These are phyloP conservation scores for Phrynocephalus vlangalii DNA, from an alignment of 2,797 vertebrate species.

Conservation along the genomic window DNA sequence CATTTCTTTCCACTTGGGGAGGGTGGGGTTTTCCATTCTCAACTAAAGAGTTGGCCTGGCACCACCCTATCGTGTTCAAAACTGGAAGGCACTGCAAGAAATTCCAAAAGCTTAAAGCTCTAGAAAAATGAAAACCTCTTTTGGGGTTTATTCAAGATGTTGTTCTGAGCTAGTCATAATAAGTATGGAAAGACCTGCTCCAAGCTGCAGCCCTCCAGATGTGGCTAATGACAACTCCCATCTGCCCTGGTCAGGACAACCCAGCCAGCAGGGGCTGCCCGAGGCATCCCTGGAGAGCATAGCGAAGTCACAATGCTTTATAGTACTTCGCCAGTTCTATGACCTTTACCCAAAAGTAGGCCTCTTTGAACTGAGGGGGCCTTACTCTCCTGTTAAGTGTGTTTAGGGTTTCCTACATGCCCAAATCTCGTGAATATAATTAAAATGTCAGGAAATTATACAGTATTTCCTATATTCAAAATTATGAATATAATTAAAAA, in stretches of 20 bases:
- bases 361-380: not conserved
- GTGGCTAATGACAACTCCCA: not conserved
- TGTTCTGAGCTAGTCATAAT: not conserved
- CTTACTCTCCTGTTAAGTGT: not conserved
- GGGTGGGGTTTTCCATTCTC: conserved; percentile 42
- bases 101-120: not conserved
- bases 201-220: not conserved
- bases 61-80: conserved; percentile 1
- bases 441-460: not conserved
- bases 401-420: not conserved
- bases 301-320: not conserved
- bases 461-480: not conserved
- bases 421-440: not conserved
- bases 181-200: no score
- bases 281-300: not conserved
- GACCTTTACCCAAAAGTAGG: not conserved
- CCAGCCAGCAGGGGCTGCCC: no score
- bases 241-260: not conserved
- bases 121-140: not conserved
- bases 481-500: not conserved
- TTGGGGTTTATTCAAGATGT: not conserved
- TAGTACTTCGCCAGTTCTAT: not conserved
- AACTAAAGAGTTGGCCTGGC: conserved; percentile 37
- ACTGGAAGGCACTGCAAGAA: conserved; percentile 3
- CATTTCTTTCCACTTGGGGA: conserved; percentile 43